phyloP scores from a whole-genome alignment of 2,113 vertebrate species.

The Pheucticus melanocephalus region DNA sequence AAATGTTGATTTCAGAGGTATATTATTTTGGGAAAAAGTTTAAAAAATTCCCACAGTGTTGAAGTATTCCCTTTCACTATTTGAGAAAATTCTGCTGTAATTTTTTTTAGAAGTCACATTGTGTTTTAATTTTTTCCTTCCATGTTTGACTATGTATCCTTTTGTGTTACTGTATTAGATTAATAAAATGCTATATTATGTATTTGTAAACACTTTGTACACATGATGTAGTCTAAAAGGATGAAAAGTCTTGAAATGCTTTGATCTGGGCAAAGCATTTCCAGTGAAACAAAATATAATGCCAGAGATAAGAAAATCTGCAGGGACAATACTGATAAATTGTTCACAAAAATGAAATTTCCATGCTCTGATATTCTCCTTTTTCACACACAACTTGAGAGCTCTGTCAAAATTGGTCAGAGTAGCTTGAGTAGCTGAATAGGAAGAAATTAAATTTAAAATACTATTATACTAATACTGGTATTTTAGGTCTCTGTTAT shows the following conservation, averaged over 20 bases:
- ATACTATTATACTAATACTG: not conserved
- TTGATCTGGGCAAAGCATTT: not conserved
- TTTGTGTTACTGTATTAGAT: not conserved
- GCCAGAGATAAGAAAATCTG: not conserved
- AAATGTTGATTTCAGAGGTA: not conserved
- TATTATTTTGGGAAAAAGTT: not conserved
- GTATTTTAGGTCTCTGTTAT: not conserved
- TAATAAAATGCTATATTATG: not conserved
- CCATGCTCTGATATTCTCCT: not conserved
- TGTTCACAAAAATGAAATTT: not conserved
- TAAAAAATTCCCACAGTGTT: not conserved
- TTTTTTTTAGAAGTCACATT: not conserved
- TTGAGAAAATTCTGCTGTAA: not conserved
- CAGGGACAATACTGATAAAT: not conserved
- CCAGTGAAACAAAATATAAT: not conserved
- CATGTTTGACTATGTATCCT: not conserved
- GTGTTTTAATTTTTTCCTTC: not conserved
- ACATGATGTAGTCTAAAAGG: not conserved
- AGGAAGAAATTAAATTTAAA: not conserved
- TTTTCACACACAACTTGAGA: not conserved
- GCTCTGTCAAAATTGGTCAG: not conserved
- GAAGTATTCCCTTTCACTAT: not conserved
- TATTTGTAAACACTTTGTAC: not conserved
- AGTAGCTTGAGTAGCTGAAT: not conserved
- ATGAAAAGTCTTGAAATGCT: not conserved